phyloP scores from a whole-genome alignment of 1,140 invertebrate species.

The Drosophila busckii region DNA sequence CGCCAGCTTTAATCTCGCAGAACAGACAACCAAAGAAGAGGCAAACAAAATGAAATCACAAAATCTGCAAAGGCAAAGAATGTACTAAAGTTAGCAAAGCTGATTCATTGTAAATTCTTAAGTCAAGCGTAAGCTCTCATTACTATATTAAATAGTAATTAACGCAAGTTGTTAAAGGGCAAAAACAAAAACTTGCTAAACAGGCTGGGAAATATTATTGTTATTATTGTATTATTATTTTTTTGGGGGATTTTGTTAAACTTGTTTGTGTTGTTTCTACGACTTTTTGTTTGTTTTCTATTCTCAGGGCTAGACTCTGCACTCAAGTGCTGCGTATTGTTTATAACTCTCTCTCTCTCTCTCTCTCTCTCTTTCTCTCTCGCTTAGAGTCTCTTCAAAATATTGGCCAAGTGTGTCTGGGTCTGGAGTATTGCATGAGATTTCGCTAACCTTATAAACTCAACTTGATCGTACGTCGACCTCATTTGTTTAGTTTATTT shows the following conservation, averaged over 20 bases:
- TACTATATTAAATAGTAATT: too few species aligned
- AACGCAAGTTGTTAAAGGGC: neutral
- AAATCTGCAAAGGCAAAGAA: slow-evolving; percentile 33
- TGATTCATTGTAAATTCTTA: slow-evolving; percentile 11
- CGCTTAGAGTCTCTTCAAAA: neutral
- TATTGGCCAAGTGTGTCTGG: too few species aligned
- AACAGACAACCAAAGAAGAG: slow-evolving; percentile 13
- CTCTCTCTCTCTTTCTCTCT: slow-evolving; percentile 28
- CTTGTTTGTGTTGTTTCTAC: slow-evolving; percentile 32
- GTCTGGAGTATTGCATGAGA: too few species aligned
- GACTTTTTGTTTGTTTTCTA: neutral
- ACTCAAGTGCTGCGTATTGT: too few species aligned
- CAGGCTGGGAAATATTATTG: slow-evolving; percentile 18
- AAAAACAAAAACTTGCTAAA: slow-evolving; percentile 37
- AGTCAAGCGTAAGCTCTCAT: too few species aligned
- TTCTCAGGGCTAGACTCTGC: too few species aligned
- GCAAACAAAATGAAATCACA: neutral
- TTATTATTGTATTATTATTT: slow-evolving; percentile 18
- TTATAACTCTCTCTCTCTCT: too few species aligned
- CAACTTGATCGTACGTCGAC: too few species aligned
- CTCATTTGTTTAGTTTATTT: too few species aligned
- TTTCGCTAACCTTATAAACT: too few species aligned
- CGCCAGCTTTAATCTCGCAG: slow-evolving; percentile 33
- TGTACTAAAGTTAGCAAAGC: neutral
- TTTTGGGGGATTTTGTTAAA: slow-evolving; percentile 29